Percentiles rank a stretch among this genome's conserved stretches.
phyloP scores from a whole-genome alignment of 92 coral and sea anemone genomes.

The Palythoa grandis region DNA sequence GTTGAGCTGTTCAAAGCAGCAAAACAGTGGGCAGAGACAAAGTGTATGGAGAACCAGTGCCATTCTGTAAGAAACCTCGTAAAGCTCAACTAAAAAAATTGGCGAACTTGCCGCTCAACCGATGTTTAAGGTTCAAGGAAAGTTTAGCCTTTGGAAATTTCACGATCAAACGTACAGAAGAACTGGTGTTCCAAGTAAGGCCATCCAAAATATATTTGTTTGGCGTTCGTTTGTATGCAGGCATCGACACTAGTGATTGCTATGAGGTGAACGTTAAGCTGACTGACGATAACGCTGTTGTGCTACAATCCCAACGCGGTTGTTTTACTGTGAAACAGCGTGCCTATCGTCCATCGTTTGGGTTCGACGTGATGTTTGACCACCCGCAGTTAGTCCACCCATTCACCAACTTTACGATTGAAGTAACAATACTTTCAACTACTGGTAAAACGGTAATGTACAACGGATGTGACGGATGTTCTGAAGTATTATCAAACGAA shows the following conservation, averaged over 20 bases:
- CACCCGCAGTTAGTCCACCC: neutral
- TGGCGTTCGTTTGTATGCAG: constrained; percentile 21
- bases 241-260: neutral
- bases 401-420: neutral
- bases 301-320: neutral
- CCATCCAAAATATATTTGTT: neutral
- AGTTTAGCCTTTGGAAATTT: neutral
- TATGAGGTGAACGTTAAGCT: constrained; percentile 1
- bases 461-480: neutral
- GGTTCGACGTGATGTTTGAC: constrained; percentile 19
- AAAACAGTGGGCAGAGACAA: constrained; percentile 66
- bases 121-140: neutral
- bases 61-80: neutral
- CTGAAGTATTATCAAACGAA: neutral
- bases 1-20: no score
- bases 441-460: neutral
- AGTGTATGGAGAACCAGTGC: constrained; percentile 38
- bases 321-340: neutral
- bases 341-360: neutral
- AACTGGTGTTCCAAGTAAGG: neutral
- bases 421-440: neutral
- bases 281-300: neutral
- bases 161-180: neutral
- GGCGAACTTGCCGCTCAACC: neutral
- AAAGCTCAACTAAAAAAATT: neutral